Conservation (phyloP, 1,140 invertebrate species). For the Neodiprion virginianus region DNA sequence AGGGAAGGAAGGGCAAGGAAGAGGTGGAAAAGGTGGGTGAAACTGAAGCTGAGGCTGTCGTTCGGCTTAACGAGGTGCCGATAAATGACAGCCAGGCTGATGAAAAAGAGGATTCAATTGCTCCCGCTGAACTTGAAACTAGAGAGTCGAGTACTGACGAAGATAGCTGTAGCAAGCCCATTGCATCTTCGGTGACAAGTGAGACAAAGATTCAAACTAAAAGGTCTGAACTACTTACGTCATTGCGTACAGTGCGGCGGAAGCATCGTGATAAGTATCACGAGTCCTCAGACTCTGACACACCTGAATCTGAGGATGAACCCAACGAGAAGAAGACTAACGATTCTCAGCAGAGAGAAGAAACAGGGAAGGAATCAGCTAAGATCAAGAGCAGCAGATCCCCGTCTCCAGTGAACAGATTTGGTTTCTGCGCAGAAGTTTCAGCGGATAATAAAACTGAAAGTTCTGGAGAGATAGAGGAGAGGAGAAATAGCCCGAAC, state of each 20-base stretch:
- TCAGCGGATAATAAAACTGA: constrained; percentile 17
- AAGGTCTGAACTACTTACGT: constrained; percentile 17
- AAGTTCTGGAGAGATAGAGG: constrained; percentile 28
- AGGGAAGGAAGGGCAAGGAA: constrained; percentile 17
- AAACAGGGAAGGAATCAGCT: constrained; percentile 28
- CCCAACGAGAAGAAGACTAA: constrained; percentile 31
- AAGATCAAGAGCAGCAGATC: constrained; percentile 20
- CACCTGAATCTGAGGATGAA: constrained; percentile 51
- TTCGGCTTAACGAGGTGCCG: constrained; percentile 18
- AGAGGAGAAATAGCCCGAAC: constrained; percentile 29
- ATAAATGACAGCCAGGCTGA: constrained; percentile 22
- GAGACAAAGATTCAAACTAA: constrained; percentile 23
- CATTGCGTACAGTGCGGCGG: constrained; percentile 37
- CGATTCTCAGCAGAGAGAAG: constrained; percentile 18
- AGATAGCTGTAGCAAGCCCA: constrained; percentile 21
- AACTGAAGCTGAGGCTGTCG: constrained; percentile 22
- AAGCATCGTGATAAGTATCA: constrained; percentile 53
- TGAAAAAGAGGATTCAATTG: constrained; percentile 14
- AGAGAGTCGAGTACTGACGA: constrained; percentile 38
- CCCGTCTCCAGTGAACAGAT: constrained; percentile 24
- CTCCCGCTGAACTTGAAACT: constrained; percentile 15
- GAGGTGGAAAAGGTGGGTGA: constrained; percentile 25
- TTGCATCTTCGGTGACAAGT: constrained; percentile 31
- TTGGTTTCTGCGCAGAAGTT: neutral
- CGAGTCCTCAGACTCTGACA: constrained; percentile 54